A percentile compares a stretch with the other conserved stretches of the same genome.
Evolutionary conservation across 2,113 vertebrate species (phyloP).

Genomic region (Cottus gobio): DNA sequence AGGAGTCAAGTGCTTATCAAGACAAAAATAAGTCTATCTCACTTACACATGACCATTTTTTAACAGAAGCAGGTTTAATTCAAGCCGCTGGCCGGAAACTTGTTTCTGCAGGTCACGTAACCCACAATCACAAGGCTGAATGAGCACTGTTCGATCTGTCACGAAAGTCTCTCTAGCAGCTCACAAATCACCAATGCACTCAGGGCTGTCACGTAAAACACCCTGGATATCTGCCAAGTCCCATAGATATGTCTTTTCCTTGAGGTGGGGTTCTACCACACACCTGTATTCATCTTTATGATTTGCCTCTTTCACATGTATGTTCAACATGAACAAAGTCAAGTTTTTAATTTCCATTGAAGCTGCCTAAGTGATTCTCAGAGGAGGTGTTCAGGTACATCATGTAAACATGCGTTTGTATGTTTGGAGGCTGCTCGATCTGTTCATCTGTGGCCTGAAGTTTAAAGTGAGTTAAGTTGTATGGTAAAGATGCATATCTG

Average conservation of each 20-base stretch:
- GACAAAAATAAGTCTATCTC: not conserved
- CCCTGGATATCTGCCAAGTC: not conserved
- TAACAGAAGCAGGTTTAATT: not conserved
- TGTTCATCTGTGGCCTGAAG: conserved; percentile 1
- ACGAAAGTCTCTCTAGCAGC: not conserved
- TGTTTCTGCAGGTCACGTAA: not conserved
- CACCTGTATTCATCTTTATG: not conserved
- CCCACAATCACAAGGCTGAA: not conserved
- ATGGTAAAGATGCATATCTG: not conserved
- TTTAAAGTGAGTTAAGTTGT: not conserved
- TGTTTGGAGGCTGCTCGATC: not conserved
- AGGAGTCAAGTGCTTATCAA: not conserved
- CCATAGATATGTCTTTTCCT: not conserved
- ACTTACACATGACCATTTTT: not conserved
- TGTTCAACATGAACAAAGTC: not conserved
- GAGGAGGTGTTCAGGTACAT: not conserved
- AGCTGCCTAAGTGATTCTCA: not conserved
- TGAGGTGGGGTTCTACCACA: not conserved
- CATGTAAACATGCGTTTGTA: no score
- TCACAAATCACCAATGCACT: conserved; percentile 1
- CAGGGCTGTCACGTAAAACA: not conserved
- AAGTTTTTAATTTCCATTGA: not conserved
- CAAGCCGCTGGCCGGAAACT: not conserved
- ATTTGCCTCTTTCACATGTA: not conserved
- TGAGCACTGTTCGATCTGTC: not conserved